Conservation (phyloP, 2,113 vertebrate species). For the Salvelinus sp. region DNA sequence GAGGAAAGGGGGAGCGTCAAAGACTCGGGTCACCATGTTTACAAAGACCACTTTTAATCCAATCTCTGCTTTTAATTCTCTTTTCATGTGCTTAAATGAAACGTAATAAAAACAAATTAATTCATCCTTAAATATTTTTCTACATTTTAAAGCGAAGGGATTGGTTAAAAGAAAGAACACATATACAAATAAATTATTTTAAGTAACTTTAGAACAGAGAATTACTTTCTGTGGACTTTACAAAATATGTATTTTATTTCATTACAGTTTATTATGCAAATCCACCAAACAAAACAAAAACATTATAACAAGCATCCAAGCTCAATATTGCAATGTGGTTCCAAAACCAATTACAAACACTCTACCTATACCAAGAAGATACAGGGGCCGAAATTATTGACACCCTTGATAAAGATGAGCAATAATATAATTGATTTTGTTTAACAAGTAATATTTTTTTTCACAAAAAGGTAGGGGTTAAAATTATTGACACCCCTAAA, state of each 20-base stretch:
- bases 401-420: no score
- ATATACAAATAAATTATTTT: not conserved
- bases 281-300: conserved; percentile 24
- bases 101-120: conserved; percentile 74
- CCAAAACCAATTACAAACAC: conserved; percentile 24
- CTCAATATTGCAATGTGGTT: conserved; percentile 14
- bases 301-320: not conserved
- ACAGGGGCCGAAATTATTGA: no score
- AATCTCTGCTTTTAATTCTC: conserved; percentile 70
- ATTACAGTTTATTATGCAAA: conserved; percentile 48
- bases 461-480: no score
- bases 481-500: no score
- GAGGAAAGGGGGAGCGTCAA: conserved; percentile 64
- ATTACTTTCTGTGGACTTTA: conserved; percentile 51
- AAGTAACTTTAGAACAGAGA: conserved; percentile 51
- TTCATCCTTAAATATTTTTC: conserved; percentile 64
- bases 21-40: conserved; percentile 76
- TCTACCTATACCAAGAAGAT: conserved; percentile 11
- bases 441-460: no score
- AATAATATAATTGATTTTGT: no score
- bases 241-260: conserved; percentile 48
- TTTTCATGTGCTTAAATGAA: conserved; percentile 78
- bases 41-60: conserved; percentile 75
- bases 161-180: conserved; percentile 49
- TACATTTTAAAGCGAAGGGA: conserved; percentile 58